Percentiles rank a stretch among this genome's conserved stretches.
Evolutionary conservation across 2,797 vertebrate species (phyloP).

Genomic region (Mus spretus): DNA sequence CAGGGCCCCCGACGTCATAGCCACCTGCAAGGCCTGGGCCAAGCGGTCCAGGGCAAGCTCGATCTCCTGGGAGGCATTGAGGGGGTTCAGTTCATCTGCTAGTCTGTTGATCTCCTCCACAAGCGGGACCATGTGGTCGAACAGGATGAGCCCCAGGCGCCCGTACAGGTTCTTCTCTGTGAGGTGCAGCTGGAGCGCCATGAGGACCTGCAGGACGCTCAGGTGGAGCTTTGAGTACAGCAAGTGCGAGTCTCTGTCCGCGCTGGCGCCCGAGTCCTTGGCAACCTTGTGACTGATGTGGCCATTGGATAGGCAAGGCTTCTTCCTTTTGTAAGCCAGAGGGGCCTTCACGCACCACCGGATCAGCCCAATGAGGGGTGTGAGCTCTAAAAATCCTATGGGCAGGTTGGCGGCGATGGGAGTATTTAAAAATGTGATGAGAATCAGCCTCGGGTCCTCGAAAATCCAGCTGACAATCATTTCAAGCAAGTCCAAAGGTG

Average conservation of each 20-base stretch:
- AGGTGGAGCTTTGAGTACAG: slow-evolving; percentile 97
- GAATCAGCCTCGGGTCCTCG: slow-evolving; percentile 95
- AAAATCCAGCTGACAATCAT: slow-evolving; percentile 97
- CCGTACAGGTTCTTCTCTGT: slow-evolving; percentile 97
- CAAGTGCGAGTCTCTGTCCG: slow-evolving; percentile 87
- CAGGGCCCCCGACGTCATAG: slow-evolving; percentile 96
- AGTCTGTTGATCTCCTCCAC: slow-evolving; percentile 94
- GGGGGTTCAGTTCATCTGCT: slow-evolving; percentile 93
- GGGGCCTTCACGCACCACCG: slow-evolving; percentile 98
- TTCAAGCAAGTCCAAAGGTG: slow-evolving; percentile 95
- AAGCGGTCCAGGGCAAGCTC: slow-evolving; percentile 96
- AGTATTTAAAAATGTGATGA: slow-evolving; percentile 96
- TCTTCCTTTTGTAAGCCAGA: slow-evolving; percentile 92
- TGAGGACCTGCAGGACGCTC: slow-evolving; percentile 95
- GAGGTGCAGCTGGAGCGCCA: slow-evolving; percentile 94
- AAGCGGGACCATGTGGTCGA: slow-evolving; percentile 94
- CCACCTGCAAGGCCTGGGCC: slow-evolving; percentile 97
- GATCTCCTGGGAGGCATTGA: slow-evolving; percentile 91
- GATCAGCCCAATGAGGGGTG: slow-evolving; percentile 95
- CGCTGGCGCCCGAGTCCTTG: slow-evolving; percentile 71
- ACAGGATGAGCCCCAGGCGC: slow-evolving; percentile 94
- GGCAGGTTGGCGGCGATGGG: slow-evolving; percentile 94
- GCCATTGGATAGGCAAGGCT: slow-evolving; percentile 89
- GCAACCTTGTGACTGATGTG: slow-evolving; percentile 84
- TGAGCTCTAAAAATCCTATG: slow-evolving; percentile 95